Evolutionary conservation across 2,888 invertebrate genomes (phyloP).

Genomic region (Nebria salina): DNA sequence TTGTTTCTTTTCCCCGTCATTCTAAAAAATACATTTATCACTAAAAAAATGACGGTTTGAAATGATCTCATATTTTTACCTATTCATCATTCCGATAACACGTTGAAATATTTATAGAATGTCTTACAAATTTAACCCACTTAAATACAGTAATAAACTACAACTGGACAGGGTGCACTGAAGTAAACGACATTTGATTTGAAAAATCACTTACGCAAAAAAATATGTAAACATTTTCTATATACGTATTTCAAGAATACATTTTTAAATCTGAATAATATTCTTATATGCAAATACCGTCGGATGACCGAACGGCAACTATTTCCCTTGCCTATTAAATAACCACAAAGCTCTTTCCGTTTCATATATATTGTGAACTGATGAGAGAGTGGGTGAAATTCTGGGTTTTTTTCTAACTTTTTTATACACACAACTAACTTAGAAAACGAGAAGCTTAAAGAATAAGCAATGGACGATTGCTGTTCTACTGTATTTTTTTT

Average conservation of each 20-base stretch:
- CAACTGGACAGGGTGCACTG: too few relatives aligned
- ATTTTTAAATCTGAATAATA: neutral
- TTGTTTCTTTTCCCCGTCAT: too few relatives aligned
- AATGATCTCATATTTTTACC: too few relatives aligned
- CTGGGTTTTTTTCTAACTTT: slow-evolving; percentile 19
- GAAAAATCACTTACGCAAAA: neutral
- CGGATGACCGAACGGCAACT: neutral
- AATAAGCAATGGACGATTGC: slow-evolving; percentile 42
- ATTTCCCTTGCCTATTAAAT: neutral
- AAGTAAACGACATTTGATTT: neutral
- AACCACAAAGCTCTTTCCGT: slow-evolving; percentile 12
- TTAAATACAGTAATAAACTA: too few relatives aligned
- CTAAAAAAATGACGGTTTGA: too few relatives aligned
- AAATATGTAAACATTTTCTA: neutral
- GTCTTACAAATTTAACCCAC: too few relatives aligned
- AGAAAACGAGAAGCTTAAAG: slow-evolving; percentile 17
- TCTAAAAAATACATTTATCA: too few relatives aligned
- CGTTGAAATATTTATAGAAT: too few relatives aligned
- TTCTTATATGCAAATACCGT: neutral
- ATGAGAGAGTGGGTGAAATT: slow-evolving; percentile 20
- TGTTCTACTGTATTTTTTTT: slow-evolving; percentile 26
- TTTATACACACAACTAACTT: slow-evolving; percentile 28
- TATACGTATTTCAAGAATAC: neutral
- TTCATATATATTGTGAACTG: neutral
- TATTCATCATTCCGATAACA: too few relatives aligned